Percentiles rank a stretch among this genome's conserved stretches.
phyloP scores from a whole-genome alignment of 2,797 vertebrate species.

The Spinus pinus region DNA sequence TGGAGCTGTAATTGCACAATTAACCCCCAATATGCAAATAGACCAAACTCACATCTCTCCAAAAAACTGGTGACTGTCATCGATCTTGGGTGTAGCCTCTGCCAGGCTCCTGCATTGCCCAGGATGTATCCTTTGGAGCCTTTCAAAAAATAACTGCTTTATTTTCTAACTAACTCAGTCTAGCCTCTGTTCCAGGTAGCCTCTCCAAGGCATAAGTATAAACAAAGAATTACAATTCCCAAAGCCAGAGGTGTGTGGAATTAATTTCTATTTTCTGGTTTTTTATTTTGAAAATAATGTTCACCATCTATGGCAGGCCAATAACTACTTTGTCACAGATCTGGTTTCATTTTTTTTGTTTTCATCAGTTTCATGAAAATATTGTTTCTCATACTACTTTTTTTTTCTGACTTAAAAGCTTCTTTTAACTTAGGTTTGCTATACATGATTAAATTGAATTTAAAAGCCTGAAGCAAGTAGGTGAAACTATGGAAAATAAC shows the following conservation, averaged over 20 bases:
- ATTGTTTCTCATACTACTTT: background rate
- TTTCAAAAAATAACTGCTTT: background rate
- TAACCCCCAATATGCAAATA: background rate
- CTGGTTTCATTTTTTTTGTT: background rate
- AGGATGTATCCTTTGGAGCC: too few species aligned
- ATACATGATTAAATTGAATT: background rate
- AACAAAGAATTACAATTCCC: background rate
- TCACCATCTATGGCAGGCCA: fast-evolving
- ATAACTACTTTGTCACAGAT: background rate
- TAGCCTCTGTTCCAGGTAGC: background rate
- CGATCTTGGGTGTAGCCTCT: background rate
- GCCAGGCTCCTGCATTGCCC: fast-evolving
- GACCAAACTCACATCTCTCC: too few species aligned
- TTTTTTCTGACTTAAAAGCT: background rate
- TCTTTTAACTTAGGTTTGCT: background rate
- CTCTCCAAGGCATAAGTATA: background rate
- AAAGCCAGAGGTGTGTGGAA: background rate
- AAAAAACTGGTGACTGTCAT: fast-evolving
- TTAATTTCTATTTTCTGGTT: background rate
- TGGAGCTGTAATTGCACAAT: background rate
- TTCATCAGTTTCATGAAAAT: background rate
- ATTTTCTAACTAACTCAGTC: background rate
- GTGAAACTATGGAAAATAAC: background rate
- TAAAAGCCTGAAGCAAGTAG: background rate
- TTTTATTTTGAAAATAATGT: background rate